Percentiles rank a stretch among this genome's conserved stretches.
Evolutionary conservation across 1,140 invertebrate genomes (phyloP).

Genomic region (Drosophila parabipectinata): DNA sequence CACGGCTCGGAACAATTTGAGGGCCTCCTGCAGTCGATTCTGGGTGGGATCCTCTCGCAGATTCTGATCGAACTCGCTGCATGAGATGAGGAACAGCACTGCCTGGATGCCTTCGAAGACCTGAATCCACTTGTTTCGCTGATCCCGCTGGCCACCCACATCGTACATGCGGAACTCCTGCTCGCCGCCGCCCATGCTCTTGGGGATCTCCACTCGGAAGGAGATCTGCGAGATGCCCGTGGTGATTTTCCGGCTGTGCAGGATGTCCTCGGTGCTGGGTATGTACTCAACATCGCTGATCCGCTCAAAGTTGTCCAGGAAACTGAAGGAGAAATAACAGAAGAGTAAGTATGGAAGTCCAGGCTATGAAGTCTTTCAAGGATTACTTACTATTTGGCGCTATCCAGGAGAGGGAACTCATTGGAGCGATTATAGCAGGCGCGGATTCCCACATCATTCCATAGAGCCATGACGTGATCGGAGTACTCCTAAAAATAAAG

Average conservation of each 20-base stretch:
- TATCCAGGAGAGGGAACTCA: conserved; percentile 92
- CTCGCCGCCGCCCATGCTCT: conserved; percentile 87
- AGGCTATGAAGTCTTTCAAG: not conserved
- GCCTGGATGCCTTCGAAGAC: conserved; percentile 93
- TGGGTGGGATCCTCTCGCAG: conserved; percentile 89
- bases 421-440: conserved; percentile 89
- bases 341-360: conserved; percentile 14
- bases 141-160: conserved; percentile 92
- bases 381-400: conserved; percentile 90
- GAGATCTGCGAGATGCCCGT: conserved; percentile 90
- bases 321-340: conserved; percentile 84
- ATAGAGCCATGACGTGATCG: conserved; percentile 86
- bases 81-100: conserved; percentile 91
- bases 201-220: conserved; percentile 89
- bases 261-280: conserved; percentile 89
- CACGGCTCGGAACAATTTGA: conserved; percentile 90
- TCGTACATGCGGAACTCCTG: conserved; percentile 92
- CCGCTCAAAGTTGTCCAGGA: conserved; percentile 87
- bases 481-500: conserved; percentile 87
- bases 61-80: conserved; percentile 91
- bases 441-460: conserved; percentile 88
- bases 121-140: conserved; percentile 93
- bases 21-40: conserved; percentile 89
- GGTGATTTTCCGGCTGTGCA: conserved; percentile 89
- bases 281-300: conserved; percentile 87